Evolutionary conservation across 1,140 invertebrate species (phyloP), one percentile per base, ranked within the genome.

Genomic region (Elymnias hypermnestra): DNA sequence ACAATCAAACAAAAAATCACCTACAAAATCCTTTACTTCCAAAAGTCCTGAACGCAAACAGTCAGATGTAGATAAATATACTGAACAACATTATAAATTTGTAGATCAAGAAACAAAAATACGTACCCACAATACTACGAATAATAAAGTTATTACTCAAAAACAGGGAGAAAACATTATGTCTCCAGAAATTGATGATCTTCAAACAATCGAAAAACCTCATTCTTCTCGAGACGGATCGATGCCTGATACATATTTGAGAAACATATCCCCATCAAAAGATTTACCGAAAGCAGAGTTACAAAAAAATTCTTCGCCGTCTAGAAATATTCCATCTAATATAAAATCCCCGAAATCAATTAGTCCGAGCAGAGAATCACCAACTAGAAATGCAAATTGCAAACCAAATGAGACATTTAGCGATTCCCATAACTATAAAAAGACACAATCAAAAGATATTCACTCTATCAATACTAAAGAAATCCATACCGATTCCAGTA

Each of bases 21-120:
- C 50, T 33, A 39, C 36, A 13, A 53, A 45, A 13, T 40, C 43
- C 10, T 29, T 45, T 13, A 10, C 23, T 10, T 33, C 40, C 14
- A 10, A 63, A 29, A 54, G 46, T 42, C 47, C 46, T 5, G 47
- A 63, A 38, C 50, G 31, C 14, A 44, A 53, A 13, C 23, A 39
- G 18, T 25, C 36, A 31, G 51, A 47, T 3, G 55, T 52, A 8
- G 29, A 52, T 17, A 67, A 58, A 41, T 10, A 60, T 3, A 63
- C 57, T 43, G 52, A 77, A 57, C 68, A 75, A 38, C 69, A 79
- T 48, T 70, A 75, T 18, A 72, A 58, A 46, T 79, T 79, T 37
- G 63, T 82, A 19, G 72, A 78, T 25, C 76, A 85, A 47, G 75
- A 85, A 63, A 81, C 71, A 6, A 81, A 81, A 63, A 71, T 65